A percentile compares a stretch with the other conserved stretches of the same genome.
phyloP scores from a whole-genome alignment of 2,888 invertebrate species.

The Dioctria linearis region DNA sequence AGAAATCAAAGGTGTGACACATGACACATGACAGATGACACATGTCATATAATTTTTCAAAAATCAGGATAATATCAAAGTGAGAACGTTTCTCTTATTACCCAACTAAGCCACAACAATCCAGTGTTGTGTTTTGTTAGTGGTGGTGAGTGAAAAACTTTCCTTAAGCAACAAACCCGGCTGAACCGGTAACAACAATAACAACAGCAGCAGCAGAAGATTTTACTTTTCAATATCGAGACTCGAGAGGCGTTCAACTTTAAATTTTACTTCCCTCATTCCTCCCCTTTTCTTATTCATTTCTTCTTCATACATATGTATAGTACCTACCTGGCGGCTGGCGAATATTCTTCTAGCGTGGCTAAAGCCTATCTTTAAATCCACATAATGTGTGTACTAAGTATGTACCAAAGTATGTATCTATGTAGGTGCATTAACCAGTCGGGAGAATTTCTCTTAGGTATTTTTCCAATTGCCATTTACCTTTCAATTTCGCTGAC shows the following conservation, averaged over 20 bases:
- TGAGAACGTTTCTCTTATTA: no score
- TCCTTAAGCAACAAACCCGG: conserved; percentile 38
- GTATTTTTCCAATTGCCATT: conserved; percentile 17
- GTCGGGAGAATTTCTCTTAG: not conserved
- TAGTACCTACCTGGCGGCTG: not conserved
- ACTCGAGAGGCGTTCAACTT: conserved; percentile 54
- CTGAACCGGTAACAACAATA: conserved; percentile 14
- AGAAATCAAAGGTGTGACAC: no score
- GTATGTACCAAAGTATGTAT: no score
- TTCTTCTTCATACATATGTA: not conserved
- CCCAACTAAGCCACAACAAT: no score
- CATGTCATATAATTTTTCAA: no score
- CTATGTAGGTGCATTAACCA: no score
- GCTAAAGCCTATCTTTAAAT: no score
- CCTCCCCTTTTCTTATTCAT: not conserved
- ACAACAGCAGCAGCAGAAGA: not conserved
- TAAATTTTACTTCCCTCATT: conserved; percentile 3
- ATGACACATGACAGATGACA: no score
- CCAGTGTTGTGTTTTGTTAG: no score
- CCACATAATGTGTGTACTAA: no score
- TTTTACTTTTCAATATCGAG: conserved; percentile 54
- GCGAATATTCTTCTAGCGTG: no score
- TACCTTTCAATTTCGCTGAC: conserved; percentile 25
- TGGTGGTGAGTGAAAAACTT: conserved; percentile 23
- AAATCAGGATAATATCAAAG: no score